Conservation (phyloP, 2,888 invertebrate species). For the Trissolcus japonicus region DNA sequence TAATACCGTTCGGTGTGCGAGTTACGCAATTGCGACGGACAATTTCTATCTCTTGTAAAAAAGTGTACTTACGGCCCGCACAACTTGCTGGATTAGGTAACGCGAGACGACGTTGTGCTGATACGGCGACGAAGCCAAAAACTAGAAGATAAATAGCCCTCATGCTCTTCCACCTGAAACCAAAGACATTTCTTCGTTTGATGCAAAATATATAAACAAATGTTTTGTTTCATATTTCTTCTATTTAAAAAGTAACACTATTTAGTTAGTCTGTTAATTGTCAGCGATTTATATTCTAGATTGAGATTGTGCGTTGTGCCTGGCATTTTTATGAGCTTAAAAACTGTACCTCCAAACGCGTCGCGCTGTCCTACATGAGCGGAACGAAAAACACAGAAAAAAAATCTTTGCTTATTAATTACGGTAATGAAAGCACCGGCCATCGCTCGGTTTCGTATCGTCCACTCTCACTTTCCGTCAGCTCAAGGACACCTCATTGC, state of each 20-base stretch:
- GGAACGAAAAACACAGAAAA: no score
- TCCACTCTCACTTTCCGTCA: conserved; percentile 53
- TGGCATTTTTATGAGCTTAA: no score
- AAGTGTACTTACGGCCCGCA: conserved; percentile 85
- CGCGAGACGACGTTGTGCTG: conserved; percentile 90
- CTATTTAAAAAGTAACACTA: no score
- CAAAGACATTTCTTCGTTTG: conserved; percentile 40
- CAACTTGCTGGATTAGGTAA: conserved; percentile 93
- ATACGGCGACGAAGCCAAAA: conserved; percentile 81
- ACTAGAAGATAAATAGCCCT: conserved; percentile 78
- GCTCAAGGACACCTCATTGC: conserved; percentile 46
- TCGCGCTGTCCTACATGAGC: no score
- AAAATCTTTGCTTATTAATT: conserved; percentile 43
- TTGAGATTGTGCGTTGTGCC: no score
- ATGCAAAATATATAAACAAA: no score
- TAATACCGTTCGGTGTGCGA: no score
- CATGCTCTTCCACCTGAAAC: conserved; percentile 64
- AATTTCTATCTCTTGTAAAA: neutral
- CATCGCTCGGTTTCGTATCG: conserved; percentile 3
- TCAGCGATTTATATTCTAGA: no score
- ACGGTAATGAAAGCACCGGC: conserved; percentile 54
- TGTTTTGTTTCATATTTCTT: no score
- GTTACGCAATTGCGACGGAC: no score
- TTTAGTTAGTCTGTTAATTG: no score
- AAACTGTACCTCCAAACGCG: no score